phyloP scores from a whole-genome alignment of 1,140 invertebrate genomes.

The Eciton burchellii region DNA sequence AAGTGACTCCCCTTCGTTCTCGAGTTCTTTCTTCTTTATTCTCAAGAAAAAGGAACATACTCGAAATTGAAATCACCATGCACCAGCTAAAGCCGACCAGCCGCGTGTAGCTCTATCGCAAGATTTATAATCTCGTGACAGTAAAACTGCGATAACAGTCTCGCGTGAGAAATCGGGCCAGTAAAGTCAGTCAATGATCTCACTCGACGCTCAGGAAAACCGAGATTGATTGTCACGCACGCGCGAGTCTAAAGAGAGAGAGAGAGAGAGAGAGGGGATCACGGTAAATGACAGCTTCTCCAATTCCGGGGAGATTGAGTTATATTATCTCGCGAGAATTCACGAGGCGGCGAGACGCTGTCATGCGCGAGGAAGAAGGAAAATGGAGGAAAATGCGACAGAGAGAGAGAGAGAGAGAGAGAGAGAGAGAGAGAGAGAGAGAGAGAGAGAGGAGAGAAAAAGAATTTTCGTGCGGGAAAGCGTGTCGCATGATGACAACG shows the following conservation, averaged over 20 bases:
- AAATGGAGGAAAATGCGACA: neutral
- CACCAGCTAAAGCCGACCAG: neutral
- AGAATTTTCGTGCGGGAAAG: no score
- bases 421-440: no score
- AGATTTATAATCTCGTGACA: neutral
- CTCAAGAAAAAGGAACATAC: neutral
- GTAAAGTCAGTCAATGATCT: neutral
- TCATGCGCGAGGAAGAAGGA: neutral
- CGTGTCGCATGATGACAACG: no score
- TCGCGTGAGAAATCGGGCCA: neutral
- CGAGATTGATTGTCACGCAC: neutral
- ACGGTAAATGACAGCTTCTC: neutral
- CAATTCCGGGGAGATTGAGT: neutral
- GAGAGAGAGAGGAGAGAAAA: no score
- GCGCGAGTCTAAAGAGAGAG: neutral
- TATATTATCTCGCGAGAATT: neutral
- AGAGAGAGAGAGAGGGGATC: neutral
- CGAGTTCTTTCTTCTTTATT: neutral
- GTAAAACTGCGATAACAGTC: neutral
- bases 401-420: neutral
- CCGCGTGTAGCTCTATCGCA: neutral
- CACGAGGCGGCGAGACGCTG: neutral
- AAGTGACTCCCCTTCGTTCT: no score
- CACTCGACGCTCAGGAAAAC: neutral
- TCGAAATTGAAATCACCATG: neutral